Evolutionary conservation across 2,113 vertebrate genomes (phyloP).

Genomic region (Chitala chitala): DNA sequence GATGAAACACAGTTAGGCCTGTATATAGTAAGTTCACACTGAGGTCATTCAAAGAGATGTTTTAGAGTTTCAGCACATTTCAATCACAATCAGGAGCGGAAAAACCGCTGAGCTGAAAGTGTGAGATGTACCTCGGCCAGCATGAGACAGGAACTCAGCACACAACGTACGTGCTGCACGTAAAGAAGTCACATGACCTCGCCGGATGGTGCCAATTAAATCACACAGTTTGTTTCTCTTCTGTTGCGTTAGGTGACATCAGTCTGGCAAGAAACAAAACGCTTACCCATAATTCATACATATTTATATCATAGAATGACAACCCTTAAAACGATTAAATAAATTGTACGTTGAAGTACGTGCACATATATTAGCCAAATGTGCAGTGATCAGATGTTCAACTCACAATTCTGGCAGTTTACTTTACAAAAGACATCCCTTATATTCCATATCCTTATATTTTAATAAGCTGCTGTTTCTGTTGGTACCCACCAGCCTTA

Average conservation of each 20-base stretch:
- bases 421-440: not conserved
- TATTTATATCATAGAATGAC: not conserved
- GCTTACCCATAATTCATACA: not conserved
- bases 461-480: not conserved
- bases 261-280: not conserved
- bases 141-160: no score
- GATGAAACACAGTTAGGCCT: no score
- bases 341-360: not conserved
- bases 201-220: not conserved
- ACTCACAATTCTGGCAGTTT: not conserved
- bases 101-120: no score
- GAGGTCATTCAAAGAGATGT: no score
- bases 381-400: not conserved
- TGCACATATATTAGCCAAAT: not conserved
- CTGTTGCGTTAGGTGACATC: not conserved
- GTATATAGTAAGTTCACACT: no score
- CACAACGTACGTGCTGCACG: no score
- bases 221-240: not conserved
- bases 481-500: not conserved
- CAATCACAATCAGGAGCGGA: no score
- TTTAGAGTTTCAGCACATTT: no score
- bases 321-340: not conserved
- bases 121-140: no score
- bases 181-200: not conserved
- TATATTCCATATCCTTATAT: not conserved